Evolutionary conservation across 2,113 vertebrate genomes (phyloP).

Genomic region (Kryptolebias marmoratus): DNA sequence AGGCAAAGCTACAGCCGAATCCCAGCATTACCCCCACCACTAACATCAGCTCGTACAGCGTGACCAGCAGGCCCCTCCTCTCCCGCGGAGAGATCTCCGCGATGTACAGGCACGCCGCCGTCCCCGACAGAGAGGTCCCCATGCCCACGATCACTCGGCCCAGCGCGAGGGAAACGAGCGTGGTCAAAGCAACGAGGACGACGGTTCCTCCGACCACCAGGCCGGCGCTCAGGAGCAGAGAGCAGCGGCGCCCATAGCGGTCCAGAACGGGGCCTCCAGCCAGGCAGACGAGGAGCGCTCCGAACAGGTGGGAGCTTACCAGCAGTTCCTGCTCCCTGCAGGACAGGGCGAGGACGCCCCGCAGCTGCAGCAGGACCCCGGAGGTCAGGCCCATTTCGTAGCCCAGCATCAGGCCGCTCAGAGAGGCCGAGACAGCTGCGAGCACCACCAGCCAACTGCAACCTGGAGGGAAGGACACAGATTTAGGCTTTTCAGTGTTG

Average conservation of each 20-base stretch:
- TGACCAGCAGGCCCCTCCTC: slow-evolving; percentile 90
- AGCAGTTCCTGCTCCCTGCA: slow-evolving; percentile 91
- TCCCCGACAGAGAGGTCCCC: slow-evolving; percentile 91
- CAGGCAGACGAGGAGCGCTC: slow-evolving; percentile 89
- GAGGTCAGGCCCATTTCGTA: slow-evolving; percentile 94
- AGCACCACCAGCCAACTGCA: slow-evolving; percentile 85
- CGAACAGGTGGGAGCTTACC: slow-evolving; percentile 90
- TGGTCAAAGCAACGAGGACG: slow-evolving; percentile 79
- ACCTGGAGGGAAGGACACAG: slow-evolving; percentile 69
- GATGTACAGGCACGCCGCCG: slow-evolving; percentile 91
- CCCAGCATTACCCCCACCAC: slow-evolving; percentile 91
- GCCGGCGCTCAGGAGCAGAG: slow-evolving; percentile 87
- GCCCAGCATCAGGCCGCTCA: slow-evolving; percentile 93
- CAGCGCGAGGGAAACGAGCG: slow-evolving; percentile 81
- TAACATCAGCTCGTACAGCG: slow-evolving; percentile 93
- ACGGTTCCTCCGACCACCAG: slow-evolving; percentile 86
- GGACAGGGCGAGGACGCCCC: slow-evolving; percentile 82
- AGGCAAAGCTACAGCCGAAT: slow-evolving; percentile 90
- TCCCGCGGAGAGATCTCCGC: slow-evolving; percentile 92
- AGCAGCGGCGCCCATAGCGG: slow-evolving; percentile 87
- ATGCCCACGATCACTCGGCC: slow-evolving; percentile 90
- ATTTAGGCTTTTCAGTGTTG: background rate
- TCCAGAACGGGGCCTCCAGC: slow-evolving; percentile 89
- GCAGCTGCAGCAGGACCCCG: slow-evolving; percentile 92
- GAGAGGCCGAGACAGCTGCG: slow-evolving; percentile 84